Base-by-base conservation (phyloP, 2,113 vertebrate species). In the Silurus meridionalis region DNA sequence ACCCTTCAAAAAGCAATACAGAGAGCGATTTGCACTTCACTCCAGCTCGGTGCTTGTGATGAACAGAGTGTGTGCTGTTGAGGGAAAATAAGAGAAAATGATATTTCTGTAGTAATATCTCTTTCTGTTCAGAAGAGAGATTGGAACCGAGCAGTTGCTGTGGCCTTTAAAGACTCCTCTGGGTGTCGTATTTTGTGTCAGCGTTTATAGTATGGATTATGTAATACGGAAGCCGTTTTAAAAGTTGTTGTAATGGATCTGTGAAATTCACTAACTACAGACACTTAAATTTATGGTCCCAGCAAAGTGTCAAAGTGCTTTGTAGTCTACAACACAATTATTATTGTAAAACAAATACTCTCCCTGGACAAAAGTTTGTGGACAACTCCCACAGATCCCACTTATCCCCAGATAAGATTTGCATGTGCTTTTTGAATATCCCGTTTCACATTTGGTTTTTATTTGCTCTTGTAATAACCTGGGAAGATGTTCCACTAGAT, bases 1-100 rank as follows among this genome's bases (percentile, higher is more conserved):
- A 53, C 50, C 67, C 66, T 67, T 83, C 52, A 58, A 74, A 81
- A 80, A 74, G 48, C 61, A 69, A 78, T 83, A 61, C 46, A 58
- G 61, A 85, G 63, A 78, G 25, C 77, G 58, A 77, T 84, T 86
- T 86, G 82, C 66, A 82, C 46, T 67, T 75, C 74, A 64, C 8
- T 25, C 28, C 28, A 79, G 61, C 48, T 53, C 80, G 52, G 60
- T 53, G 21, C 23, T 23, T 37, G n/a, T 13, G 8, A 57, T n/a
- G 64, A 83, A 69, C 17, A 25, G 81, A 80, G 66, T 48, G 46
- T 82, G 82, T 61, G 66, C 21, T 50, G 17, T 53, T 87, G 17
- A 82, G 64, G 58, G 78, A 69, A 58, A 60, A n/a, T 66, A 60
- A 53, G 23, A 55, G 67, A 57, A 77, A 74, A 80, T 75, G 64